phyloP scores from a whole-genome alignment of 2,888 invertebrate genomes.

The Mesochorus sp. region DNA sequence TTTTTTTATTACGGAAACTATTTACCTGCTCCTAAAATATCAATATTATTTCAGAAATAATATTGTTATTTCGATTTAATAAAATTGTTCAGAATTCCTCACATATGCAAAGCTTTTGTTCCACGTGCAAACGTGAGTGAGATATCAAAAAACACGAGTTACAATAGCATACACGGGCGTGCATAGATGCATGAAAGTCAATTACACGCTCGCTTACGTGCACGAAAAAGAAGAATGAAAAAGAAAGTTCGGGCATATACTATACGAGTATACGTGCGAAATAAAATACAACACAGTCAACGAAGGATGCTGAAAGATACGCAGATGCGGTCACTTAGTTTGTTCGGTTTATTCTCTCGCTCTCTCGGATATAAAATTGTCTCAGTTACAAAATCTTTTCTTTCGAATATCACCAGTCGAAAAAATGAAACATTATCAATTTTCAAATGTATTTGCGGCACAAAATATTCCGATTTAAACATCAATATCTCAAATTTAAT shows the following conservation, averaged over 20 bases:
- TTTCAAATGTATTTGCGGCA: too few relatives aligned
- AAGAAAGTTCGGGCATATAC: background rate
- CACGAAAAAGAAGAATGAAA: slow-evolving; percentile 8
- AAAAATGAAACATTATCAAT: too few relatives aligned
- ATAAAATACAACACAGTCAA: slow-evolving; percentile 7
- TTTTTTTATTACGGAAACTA: too few relatives aligned
- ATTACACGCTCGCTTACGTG: slow-evolving; percentile 16
- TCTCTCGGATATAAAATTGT: slow-evolving; percentile 14
- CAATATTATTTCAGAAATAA: too few relatives aligned
- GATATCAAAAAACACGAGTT: slow-evolving; percentile 21
- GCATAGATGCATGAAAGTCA: slow-evolving; percentile 9
- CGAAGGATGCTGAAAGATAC: background rate
- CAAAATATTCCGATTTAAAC: too few relatives aligned
- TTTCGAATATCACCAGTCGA: background rate
- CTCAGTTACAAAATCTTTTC: slow-evolving; percentile 37
- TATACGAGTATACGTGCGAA: background rate
- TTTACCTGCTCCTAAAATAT: too few relatives aligned
- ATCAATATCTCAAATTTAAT: too few relatives aligned
- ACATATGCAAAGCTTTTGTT: too few relatives aligned
- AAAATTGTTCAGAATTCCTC: too few relatives aligned
- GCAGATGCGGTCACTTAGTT: slow-evolving; percentile 34
- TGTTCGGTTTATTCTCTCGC: too few relatives aligned
- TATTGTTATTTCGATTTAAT: too few relatives aligned
- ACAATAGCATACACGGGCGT: slow-evolving; percentile 15
- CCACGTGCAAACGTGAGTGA: background rate